Evolutionary conservation across 2,888 invertebrate genomes (phyloP).

Genomic region (Campoplex capitator): DNA sequence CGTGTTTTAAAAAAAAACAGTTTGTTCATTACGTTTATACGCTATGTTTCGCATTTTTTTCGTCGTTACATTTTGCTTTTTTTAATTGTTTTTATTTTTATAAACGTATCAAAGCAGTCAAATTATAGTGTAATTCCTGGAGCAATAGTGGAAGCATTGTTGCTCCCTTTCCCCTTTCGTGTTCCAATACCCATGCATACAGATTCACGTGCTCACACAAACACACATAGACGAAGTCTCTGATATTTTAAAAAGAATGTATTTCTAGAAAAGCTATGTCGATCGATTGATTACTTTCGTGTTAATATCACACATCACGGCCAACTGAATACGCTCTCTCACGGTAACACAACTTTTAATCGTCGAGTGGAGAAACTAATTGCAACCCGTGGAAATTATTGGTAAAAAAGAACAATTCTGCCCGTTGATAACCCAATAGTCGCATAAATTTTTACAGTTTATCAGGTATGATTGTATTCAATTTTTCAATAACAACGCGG

Average conservation of each 20-base stretch:
- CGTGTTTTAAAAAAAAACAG: slow-evolving; percentile 1
- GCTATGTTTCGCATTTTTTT: not conserved
- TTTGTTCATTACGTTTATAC: slow-evolving; percentile 16
- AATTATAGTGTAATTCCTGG: slow-evolving; percentile 57
- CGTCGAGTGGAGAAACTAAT: slow-evolving; percentile 14
- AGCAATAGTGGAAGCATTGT: slow-evolving; percentile 63
- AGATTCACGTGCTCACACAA: not conserved
- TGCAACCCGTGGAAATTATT: not conserved
- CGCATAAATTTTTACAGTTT: not conserved
- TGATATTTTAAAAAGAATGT: slow-evolving; percentile 47
- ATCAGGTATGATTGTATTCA: not conserved
- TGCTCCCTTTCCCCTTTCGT: slow-evolving; percentile 56
- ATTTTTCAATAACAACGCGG: not conserved
- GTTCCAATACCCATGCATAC: slow-evolving; percentile 1
- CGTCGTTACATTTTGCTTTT: slow-evolving; percentile 14
- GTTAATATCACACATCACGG: slow-evolving; percentile 65
- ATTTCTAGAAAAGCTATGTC: slow-evolving; percentile 55
- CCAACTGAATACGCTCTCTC: slow-evolving; percentile 51
- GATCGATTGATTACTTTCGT: slow-evolving; percentile 66
- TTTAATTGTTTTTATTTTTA: slow-evolving; percentile 53
- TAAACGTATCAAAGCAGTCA: slow-evolving; percentile 67
- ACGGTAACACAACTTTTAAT: slow-evolving; percentile 42
- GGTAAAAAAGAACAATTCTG: not conserved
- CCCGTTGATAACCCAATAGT: not conserved
- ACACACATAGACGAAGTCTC: slow-evolving; percentile 17